Conservation (phyloP, 1,140 invertebrate species). For the Zeugodacus cucurbitae region DNA sequence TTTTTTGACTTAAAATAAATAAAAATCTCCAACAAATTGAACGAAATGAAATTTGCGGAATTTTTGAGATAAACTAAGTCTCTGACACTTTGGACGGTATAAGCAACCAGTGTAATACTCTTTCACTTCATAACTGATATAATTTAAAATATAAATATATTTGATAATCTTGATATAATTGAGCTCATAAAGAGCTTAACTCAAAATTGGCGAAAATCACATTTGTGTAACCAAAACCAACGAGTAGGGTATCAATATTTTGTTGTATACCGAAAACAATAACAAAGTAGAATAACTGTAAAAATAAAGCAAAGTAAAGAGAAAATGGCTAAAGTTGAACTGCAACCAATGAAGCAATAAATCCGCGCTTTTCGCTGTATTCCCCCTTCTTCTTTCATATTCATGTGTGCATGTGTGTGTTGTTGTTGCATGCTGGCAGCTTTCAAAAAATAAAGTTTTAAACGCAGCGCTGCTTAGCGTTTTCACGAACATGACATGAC, state of each 20-base stretch:
- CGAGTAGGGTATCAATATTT: neutral
- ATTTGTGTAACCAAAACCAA: too few relatives aligned
- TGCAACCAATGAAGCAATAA: conserved; percentile 19
- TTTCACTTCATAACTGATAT: too few relatives aligned
- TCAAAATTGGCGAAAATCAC: neutral
- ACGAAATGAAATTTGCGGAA: too few relatives aligned
- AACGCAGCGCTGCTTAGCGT: neutral
- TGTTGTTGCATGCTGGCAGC: neutral
- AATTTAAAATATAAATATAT: too few relatives aligned
- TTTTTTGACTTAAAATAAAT: too few relatives aligned
- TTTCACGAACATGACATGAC: neutral
- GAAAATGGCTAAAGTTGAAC: neutral
- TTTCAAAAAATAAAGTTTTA: neutral
- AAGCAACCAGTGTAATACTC: too few relatives aligned
- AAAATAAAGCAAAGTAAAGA: neutral
- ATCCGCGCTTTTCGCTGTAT: neutral
- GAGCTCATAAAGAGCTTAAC: neutral
- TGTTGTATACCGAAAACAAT: neutral
- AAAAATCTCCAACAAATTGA: too few relatives aligned
- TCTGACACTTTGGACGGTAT: too few relatives aligned
- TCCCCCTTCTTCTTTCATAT: neutral
- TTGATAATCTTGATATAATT: too few relatives aligned
- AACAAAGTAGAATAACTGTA: neutral
- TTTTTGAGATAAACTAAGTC: too few relatives aligned
- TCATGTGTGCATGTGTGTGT: neutral